Percentiles rank a stretch among this genome's conserved stretches.
phyloP scores from a whole-genome alignment of 1,140 invertebrate genomes.

The Anastrepha obliqua region DNA sequence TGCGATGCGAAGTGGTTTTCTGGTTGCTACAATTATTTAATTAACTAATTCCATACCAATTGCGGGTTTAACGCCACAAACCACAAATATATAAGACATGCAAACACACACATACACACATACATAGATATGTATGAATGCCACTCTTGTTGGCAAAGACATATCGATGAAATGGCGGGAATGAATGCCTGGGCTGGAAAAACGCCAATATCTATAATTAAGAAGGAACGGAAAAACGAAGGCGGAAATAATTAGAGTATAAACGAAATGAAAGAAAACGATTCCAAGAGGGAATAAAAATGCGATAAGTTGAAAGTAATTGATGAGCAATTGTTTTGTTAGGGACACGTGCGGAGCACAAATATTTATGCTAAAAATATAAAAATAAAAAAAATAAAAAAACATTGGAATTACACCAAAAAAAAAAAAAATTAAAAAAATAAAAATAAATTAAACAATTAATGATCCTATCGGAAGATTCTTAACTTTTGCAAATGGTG shows the following conservation, averaged over 20 bases:
- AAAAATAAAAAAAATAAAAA: no score
- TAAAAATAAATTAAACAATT: no score
- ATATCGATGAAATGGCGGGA: constrained; percentile 4
- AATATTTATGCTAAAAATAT: no score
- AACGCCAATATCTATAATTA: neutral
- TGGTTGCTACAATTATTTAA: constrained; percentile 12
- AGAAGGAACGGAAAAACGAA: neutral
- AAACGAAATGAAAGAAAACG: neutral
- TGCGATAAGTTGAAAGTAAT: no score
- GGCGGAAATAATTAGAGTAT: neutral
- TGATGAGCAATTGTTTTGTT: no score
- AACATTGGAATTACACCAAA: no score
- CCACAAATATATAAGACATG: neutral
- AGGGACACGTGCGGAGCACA: no score
- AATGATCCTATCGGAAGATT: no score
- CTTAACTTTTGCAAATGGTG: no score
- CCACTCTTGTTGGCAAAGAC: neutral
- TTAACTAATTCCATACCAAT: constrained; percentile 45
- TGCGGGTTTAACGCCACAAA: constrained; percentile 6
- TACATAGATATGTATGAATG: neutral
- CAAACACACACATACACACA: no score
- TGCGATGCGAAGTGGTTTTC: neutral
- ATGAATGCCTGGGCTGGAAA: neutral
- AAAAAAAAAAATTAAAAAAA: no score
- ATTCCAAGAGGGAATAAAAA: no score